Evolutionary conservation across 2,797 vertebrate species (phyloP).

Genomic region (Megaceryle alcyon): DNA sequence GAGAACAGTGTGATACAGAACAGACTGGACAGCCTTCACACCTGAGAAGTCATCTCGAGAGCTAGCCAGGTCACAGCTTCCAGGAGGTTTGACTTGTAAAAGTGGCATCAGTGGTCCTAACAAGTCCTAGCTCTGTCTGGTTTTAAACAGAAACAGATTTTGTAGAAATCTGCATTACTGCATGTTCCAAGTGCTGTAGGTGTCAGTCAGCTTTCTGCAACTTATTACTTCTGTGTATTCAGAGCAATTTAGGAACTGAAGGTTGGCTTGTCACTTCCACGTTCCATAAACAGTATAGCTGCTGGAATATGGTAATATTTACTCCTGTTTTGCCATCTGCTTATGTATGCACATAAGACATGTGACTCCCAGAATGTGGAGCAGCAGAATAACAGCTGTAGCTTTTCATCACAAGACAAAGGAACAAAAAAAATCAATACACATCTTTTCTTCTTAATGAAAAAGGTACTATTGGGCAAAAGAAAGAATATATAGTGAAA

Average conservation of each 20-base stretch:
- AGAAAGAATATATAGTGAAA: background rate
- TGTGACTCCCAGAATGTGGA: background rate
- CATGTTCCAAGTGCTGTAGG: background rate
- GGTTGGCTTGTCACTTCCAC: slow-evolving; percentile 8
- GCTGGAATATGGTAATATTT: slow-evolving; percentile 33
- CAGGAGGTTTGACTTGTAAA: accelerated
- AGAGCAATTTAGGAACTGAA: slow-evolving; percentile 33
- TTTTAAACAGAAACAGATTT: background rate
- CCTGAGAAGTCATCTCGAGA: background rate
- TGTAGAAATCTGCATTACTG: background rate
- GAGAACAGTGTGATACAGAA: background rate
- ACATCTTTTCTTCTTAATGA: background rate
- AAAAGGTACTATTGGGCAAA: background rate
- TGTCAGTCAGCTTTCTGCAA: background rate
- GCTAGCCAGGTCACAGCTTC: background rate
- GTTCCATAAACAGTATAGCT: background rate
- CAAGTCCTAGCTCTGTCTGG: background rate
- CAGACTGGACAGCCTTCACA: background rate
- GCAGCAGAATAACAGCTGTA: background rate
- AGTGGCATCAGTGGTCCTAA: too few relatives aligned
- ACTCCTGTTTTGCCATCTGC: slow-evolving; percentile 49
- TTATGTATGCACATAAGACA: slow-evolving; percentile 18
- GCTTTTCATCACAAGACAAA: background rate
- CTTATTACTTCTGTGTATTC: slow-evolving; percentile 27
- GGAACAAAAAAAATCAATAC: background rate